These are phyloP conservation scores for Temnothorax curvispinosus DNA, from an alignment of 1,140 invertebrate genomes.

Conservation along the genomic window DNA sequence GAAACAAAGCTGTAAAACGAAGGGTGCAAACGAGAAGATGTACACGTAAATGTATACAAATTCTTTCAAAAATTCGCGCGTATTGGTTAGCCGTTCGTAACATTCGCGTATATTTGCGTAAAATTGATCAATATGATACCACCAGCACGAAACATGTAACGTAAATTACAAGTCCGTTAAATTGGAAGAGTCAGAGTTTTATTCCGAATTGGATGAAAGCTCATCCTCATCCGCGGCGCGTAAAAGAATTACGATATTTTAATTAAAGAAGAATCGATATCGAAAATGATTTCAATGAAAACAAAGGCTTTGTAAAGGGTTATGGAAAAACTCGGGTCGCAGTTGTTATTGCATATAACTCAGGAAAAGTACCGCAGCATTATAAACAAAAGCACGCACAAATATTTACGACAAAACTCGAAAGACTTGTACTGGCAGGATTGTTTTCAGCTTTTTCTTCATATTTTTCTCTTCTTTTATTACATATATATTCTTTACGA, in stretches of 20 bases:
- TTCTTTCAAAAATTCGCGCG: background rate
- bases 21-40: background rate
- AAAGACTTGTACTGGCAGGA: background rate
- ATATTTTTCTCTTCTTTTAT: background rate
- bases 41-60: background rate
- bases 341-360: slow-evolving; percentile 10
- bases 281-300: background rate
- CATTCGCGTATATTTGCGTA: background rate
- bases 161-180: background rate
- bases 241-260: slow-evolving; percentile 11
- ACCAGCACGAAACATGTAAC: background rate
- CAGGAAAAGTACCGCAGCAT: background rate
- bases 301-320: background rate
- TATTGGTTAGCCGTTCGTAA: background rate
- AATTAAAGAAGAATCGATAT: slow-evolving; percentile 4
- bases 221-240: background rate
- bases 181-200: background rate
- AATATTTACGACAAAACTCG: slow-evolving; percentile 14
- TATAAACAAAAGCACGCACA: background rate
- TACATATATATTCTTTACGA: background rate
- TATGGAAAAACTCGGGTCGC: background rate
- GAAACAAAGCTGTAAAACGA: background rate
- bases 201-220: slow-evolving; percentile 21
- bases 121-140: slow-evolving; percentile 6
- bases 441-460: slow-evolving; percentile 18